Conservation (phyloP, 2,113 vertebrate genomes). For the Nanorana parkeri region DNA sequence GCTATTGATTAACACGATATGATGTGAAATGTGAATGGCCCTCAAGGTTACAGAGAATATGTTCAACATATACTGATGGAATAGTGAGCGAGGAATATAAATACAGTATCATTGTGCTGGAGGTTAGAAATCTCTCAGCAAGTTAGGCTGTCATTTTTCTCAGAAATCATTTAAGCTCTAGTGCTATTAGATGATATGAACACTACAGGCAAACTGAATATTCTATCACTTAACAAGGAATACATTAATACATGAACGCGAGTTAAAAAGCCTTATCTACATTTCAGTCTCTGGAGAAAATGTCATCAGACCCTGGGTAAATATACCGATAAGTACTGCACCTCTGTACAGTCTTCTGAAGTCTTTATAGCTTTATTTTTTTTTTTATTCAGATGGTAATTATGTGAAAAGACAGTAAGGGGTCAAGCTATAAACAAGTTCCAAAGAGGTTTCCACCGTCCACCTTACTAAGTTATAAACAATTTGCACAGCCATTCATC, state of each 20-base stretch:
- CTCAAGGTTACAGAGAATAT: too few species aligned
- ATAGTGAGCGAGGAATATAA: background rate
- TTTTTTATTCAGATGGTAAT: background rate
- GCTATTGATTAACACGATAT: too few species aligned
- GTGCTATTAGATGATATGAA: constrained; percentile 24
- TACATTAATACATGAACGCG: constrained; percentile 24
- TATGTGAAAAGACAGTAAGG: background rate
- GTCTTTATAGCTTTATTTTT: too few species aligned
- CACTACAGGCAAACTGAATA: constrained; percentile 12
- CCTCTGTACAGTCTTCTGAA: background rate
- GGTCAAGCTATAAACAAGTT: too few species aligned
- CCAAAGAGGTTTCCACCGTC: too few species aligned
- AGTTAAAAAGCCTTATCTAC: background rate
- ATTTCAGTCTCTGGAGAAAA: constrained; percentile 10
- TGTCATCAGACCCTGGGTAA: background rate
- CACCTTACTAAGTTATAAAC: too few species aligned
- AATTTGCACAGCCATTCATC: too few species aligned
- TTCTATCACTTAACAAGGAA: constrained; percentile 18
- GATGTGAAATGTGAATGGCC: too few species aligned
- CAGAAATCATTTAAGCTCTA: constrained; percentile 18
- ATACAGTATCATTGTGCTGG: background rate
- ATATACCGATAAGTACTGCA: background rate
- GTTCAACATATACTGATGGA: too few species aligned
- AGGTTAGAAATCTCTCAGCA: background rate
- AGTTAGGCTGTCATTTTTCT: background rate